A percentile compares a stretch with the other conserved stretches of the same genome.
These are phyloP conservation scores for Triplophysa rosa DNA, from an alignment of 2,113 vertebrate genomes.

Conservation along the genomic window DNA sequence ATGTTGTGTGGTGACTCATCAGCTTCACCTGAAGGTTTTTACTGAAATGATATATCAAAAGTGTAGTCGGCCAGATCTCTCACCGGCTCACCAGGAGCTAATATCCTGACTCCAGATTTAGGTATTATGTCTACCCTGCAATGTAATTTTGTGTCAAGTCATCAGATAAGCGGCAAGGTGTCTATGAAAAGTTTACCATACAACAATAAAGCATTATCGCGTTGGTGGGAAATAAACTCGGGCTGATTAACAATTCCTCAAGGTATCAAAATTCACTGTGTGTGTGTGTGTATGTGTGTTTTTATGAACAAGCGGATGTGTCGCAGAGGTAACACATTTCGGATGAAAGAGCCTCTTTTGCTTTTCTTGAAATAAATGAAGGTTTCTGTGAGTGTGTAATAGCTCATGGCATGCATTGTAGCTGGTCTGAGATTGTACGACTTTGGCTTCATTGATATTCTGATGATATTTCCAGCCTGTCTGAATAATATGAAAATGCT, in stretches of 20 bases:
- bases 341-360: slow-evolving; percentile 34
- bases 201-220: slow-evolving; percentile 37
- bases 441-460: slow-evolving; percentile 51
- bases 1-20: slow-evolving; percentile 41
- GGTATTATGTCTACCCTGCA: slow-evolving; percentile 34
- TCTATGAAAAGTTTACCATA: slow-evolving; percentile 32
- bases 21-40: slow-evolving; percentile 39
- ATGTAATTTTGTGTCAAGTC: slow-evolving; percentile 45
- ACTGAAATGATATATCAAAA: slow-evolving; percentile 38
- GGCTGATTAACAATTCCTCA: slow-evolving; percentile 14
- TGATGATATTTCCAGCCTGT: slow-evolving; percentile 49
- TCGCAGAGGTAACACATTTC: slow-evolving; percentile 22
- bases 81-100: slow-evolving; percentile 11
- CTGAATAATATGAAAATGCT: slow-evolving; percentile 50
- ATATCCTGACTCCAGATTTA: slow-evolving; percentile 32
- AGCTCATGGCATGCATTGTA: slow-evolving; percentile 55
- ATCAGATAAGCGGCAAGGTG: slow-evolving; percentile 34
- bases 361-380: slow-evolving; percentile 25
- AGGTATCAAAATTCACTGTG: slow-evolving; percentile 7
- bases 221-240: slow-evolving; percentile 7
- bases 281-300: neutral
- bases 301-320: neutral
- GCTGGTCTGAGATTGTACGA: slow-evolving; percentile 30
- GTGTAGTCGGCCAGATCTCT: slow-evolving; percentile 28
- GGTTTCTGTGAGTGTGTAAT: slow-evolving; percentile 47